A percentile compares a stretch with the other conserved stretches of the same genome.
phyloP scores from a whole-genome alignment of 2,797 vertebrate genomes.

The Coregonus sp. region DNA sequence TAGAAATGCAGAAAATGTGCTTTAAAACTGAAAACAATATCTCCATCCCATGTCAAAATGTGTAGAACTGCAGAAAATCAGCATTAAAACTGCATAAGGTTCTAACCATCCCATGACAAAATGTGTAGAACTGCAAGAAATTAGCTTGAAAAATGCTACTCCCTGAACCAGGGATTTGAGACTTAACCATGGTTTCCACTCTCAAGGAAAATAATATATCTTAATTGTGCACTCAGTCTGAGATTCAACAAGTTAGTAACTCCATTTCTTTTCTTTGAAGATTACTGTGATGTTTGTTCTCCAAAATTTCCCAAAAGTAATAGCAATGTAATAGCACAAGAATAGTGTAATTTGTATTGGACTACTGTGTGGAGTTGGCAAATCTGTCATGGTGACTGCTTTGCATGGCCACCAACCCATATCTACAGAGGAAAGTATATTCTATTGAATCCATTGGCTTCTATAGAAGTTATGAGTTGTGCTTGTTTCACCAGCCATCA shows the following conservation, averaged over 20 bases:
- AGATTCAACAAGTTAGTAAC: background rate
- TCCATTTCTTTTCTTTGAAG: background rate
- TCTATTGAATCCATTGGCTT: background rate
- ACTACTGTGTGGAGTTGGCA: too few species aligned
- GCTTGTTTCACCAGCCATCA: background rate
- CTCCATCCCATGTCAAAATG: too few species aligned
- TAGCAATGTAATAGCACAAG: background rate
- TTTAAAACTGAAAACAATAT: too few species aligned
- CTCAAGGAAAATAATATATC: background rate
- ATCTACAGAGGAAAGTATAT: background rate
- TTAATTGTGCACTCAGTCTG: background rate
- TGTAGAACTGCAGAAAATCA: too few species aligned
- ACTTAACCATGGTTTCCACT: background rate
- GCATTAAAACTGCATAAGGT: too few species aligned
- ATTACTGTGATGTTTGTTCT: background rate
- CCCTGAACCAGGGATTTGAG: too few species aligned
- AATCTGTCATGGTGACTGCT: too few species aligned
- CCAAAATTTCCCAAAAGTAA: background rate
- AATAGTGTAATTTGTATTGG: background rate
- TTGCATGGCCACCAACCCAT: too few species aligned
- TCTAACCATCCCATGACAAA: too few species aligned
- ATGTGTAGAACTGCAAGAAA: too few species aligned
- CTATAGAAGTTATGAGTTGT: background rate
- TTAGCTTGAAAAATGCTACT: too few species aligned
- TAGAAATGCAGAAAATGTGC: too few species aligned